Percentiles rank a stretch among this genome's conserved stretches.
Evolutionary conservation across 2,888 invertebrate species (phyloP).

Genomic region (Acronicta leporina): DNA sequence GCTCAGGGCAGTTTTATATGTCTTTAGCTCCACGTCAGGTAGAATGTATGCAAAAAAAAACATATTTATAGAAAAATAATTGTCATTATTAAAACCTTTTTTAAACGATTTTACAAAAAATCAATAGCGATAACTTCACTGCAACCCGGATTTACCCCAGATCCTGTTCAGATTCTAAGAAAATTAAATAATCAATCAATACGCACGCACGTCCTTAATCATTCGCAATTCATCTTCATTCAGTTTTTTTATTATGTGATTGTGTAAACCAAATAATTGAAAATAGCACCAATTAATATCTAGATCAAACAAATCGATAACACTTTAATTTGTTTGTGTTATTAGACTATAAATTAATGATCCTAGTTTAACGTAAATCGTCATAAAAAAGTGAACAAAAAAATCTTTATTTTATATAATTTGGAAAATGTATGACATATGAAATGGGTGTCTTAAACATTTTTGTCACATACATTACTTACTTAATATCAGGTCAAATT

Average conservation of each 20-base stretch:
- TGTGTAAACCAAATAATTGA: slow-evolving; percentile 28
- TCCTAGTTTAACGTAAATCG: slow-evolving; percentile 15
- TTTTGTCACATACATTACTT: too few relatives aligned
- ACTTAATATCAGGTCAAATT: too few relatives aligned
- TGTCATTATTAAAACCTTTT: too few relatives aligned
- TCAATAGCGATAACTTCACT: too few relatives aligned
- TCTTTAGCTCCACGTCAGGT: too few relatives aligned
- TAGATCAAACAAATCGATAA: slow-evolving; percentile 33
- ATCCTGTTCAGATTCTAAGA: slow-evolving; percentile 39
- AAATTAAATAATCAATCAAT: slow-evolving; percentile 38
- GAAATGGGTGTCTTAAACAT: too few relatives aligned
- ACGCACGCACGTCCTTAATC: slow-evolving; percentile 30
- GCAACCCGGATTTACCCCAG: slow-evolving; percentile 25
- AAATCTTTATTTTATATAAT: too few relatives aligned
- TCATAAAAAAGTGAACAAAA: slow-evolving; percentile 18
- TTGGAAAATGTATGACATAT: too few relatives aligned
- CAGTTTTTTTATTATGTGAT: slow-evolving; percentile 2
- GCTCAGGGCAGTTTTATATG: too few relatives aligned
- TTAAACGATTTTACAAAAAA: too few relatives aligned
- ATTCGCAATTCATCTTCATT: slow-evolving; percentile 16
- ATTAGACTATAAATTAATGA: background rate
- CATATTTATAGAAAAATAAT: too few relatives aligned
- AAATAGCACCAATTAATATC: slow-evolving; percentile 19
- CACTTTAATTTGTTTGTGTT: slow-evolving; percentile 21
- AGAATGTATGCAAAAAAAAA: too few relatives aligned